These are phyloP conservation scores for Trypoxylus dichotomus DNA, from an alignment of 1,140 invertebrate genomes.

Conservation along the genomic window DNA sequence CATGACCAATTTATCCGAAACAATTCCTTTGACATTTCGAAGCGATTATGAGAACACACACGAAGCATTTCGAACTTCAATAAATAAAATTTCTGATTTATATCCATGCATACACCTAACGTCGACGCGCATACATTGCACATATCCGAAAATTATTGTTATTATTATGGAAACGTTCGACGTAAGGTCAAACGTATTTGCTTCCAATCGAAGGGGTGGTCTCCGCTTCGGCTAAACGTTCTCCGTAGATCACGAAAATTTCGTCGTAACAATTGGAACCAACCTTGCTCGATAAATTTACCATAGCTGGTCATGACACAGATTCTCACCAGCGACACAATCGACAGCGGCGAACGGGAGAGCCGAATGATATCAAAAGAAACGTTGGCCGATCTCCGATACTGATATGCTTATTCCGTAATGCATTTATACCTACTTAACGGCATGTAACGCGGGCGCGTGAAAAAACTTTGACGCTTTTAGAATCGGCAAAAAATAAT, in stretches of 20 bases:
- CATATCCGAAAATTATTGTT: not conserved
- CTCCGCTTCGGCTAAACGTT: not conserved
- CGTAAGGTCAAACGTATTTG: not conserved
- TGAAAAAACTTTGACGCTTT: too few species aligned
- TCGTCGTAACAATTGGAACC: constrained; percentile 19
- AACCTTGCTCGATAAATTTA: constrained; percentile 32
- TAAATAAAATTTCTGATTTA: not conserved
- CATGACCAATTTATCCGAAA: too few species aligned
- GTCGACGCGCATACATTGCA: not conserved
- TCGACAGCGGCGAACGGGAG: constrained; percentile 22
- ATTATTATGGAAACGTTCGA: constrained; percentile 2
- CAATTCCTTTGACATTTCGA: too few species aligned
- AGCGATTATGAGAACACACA: too few species aligned
- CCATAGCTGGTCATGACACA: constrained; percentile 34
- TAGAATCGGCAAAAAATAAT: too few species aligned
- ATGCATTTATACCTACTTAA: not conserved
- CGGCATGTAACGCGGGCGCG: too few species aligned
- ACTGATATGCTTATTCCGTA: not conserved
- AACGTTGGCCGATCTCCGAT: constrained; percentile 30
- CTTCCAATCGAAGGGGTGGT: constrained; percentile 19
- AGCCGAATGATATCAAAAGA: constrained; percentile 27
- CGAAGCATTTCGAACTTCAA: too few species aligned
- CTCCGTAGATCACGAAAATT: not conserved
- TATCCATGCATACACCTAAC: too few species aligned
- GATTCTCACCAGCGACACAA: constrained; percentile 25